phyloP scores from a whole-genome alignment of 2,797 vertebrate genomes.

The Cynopterus sphinx region DNA sequence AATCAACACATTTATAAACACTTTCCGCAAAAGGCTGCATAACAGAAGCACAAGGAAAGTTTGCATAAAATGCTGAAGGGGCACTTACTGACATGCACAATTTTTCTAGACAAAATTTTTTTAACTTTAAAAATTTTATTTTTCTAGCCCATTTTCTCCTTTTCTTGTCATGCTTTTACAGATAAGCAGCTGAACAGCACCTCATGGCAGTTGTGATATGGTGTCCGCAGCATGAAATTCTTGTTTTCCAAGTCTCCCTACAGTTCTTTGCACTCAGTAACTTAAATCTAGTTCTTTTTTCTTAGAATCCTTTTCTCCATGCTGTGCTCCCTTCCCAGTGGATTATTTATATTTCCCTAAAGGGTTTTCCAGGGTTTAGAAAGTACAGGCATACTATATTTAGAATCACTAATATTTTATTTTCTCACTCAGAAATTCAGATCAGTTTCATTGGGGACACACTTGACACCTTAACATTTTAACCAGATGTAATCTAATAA shows the following conservation, averaged over 20 bases:
- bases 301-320: neutral
- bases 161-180: neutral
- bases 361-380: neutral
- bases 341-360: neutral
- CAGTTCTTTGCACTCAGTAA: neutral
- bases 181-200: neutral
- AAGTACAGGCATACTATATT: neutral
- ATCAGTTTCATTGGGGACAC: neutral
- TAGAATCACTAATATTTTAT: conserved; percentile 2
- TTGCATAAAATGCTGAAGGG: neutral
- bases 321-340: neutral
- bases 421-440: neutral
- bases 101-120: neutral
- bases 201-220: neutral
- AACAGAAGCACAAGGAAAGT: neutral
- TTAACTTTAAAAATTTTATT: neutral
- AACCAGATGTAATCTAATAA: neutral
- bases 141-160: neutral
- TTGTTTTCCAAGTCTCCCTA: neutral
- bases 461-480: neutral
- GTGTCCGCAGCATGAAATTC: neutral
- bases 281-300: neutral
- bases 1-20: neutral
- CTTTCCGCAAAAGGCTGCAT: neutral
- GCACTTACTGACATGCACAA: neutral